Conservation (phyloP, 2,888 invertebrate genomes). For the Pedicia rivosa region DNA sequence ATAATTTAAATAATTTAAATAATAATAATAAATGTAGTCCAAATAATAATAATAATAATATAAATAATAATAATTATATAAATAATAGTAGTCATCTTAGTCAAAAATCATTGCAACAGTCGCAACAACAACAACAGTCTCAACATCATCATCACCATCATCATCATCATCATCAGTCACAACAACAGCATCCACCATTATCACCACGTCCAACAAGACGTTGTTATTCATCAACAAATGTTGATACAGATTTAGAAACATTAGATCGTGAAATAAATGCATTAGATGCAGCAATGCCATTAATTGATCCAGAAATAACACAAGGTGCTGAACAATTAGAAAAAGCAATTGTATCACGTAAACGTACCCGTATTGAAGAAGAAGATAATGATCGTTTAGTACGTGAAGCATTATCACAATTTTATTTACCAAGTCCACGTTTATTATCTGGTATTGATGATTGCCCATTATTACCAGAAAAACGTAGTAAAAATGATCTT, state of each 20-base stretch:
- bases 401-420: slow-evolving; percentile 52
- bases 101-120: background rate
- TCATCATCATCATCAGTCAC: background rate
- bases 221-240: slow-evolving; percentile 14
- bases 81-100: background rate
- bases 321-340: slow-evolving; percentile 31
- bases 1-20: background rate
- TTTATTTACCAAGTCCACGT: slow-evolving; percentile 52
- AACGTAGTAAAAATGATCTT: slow-evolving; percentile 21
- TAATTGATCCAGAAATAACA: slow-evolving; percentile 31
- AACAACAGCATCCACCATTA: background rate
- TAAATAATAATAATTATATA: slow-evolving; percentile 5
- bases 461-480: slow-evolving; percentile 26
- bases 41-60: slow-evolving; percentile 3
- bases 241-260: slow-evolving; percentile 31
- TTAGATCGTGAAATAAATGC: slow-evolving; percentile 31
- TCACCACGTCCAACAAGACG: too few species aligned
- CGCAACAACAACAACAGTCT: slow-evolving; percentile 1
- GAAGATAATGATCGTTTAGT: slow-evolving; percentile 50
- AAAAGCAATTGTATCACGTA: slow-evolving; percentile 28
- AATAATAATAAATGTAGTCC: slow-evolving; percentile 3
- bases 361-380: slow-evolving; percentile 35
- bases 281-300: slow-evolving; percentile 31
- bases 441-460: slow-evolving; percentile 51
- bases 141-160: slow-evolving; percentile 2